Evolutionary conservation across 2,888 invertebrate genomes (phyloP).

Genomic region (Beris chalybata): DNA sequence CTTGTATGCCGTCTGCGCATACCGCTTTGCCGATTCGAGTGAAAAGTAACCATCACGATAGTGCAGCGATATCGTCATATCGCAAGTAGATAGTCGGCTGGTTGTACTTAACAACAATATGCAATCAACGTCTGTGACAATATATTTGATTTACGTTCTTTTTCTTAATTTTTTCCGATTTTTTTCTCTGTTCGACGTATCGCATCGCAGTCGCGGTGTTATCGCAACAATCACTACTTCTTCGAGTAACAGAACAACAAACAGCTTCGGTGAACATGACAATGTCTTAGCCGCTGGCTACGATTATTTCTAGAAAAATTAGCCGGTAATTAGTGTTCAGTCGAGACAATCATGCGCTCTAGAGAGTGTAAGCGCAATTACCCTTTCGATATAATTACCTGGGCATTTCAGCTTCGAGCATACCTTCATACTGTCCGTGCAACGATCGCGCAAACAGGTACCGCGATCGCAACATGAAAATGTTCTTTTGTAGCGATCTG

Average conservation of each 20-base stretch:
- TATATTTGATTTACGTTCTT: not conserved
- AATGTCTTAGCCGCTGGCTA: not conserved
- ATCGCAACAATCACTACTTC: too few relatives aligned
- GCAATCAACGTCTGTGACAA: conserved; percentile 18
- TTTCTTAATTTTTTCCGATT: too few relatives aligned
- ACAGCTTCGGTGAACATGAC: conserved; percentile 8
- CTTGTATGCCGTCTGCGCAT: not conserved
- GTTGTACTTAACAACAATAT: conserved; percentile 5
- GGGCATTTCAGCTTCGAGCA: conserved; percentile 4
- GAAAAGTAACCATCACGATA: not conserved
- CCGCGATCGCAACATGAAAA: too few relatives aligned
- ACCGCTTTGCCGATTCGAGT: not conserved
- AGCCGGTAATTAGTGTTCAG: conserved; percentile 31
- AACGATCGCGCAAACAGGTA: too few relatives aligned
- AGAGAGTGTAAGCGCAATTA: conserved; percentile 15
- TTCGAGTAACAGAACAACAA: too few relatives aligned
- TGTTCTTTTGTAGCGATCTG: too few relatives aligned
- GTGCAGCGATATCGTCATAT: too few relatives aligned
- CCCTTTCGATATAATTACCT: conserved; percentile 18
- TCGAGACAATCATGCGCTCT: conserved; percentile 22
- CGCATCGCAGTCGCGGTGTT: too few relatives aligned
- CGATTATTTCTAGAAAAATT: conserved; percentile 28
- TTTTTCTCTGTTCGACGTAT: too few relatives aligned
- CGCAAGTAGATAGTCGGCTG: too few relatives aligned
- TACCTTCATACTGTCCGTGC: too few relatives aligned